A percentile compares a stretch with the other conserved stretches of the same genome.
phyloP scores from a whole-genome alignment of 2,888 invertebrate species.

The Calameuta filiformis region DNA sequence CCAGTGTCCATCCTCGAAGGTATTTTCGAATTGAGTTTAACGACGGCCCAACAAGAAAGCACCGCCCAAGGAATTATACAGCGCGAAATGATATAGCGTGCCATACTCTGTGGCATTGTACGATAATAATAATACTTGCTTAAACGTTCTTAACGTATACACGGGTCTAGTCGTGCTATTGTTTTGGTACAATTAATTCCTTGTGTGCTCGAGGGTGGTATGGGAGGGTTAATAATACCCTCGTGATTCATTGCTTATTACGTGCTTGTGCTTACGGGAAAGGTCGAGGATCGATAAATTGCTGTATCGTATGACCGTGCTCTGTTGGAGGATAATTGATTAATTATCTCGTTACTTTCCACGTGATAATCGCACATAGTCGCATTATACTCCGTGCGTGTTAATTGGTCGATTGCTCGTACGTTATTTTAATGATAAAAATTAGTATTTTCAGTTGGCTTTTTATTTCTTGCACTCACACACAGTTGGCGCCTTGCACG shows the following conservation, averaged over 20 bases:
- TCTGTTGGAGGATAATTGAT: background rate
- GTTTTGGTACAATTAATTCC: background rate
- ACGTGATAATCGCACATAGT: background rate
- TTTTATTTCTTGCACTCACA: too few species aligned
- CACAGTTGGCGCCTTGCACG: too few species aligned
- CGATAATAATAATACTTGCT: background rate
- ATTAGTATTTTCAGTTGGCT: background rate
- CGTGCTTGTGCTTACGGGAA: background rate
- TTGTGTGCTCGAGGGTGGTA: background rate
- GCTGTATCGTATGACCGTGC: background rate
- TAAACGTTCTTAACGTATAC: background rate
- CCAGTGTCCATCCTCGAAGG: background rate
- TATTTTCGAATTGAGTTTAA: background rate
- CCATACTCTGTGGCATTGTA: background rate
- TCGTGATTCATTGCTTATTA: background rate
- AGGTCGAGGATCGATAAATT: background rate
- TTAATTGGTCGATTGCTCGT: background rate
- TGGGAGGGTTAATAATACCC: background rate
- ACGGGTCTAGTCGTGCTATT: background rate
- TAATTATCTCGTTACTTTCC: background rate
- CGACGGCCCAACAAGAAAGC: background rate
- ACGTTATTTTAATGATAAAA: background rate
- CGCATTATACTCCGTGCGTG: background rate
- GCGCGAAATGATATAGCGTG: background rate
- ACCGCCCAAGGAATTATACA: background rate